Evolutionary conservation across 2,113 vertebrate genomes (phyloP).

Genomic region (Siniperca knerii): DNA sequence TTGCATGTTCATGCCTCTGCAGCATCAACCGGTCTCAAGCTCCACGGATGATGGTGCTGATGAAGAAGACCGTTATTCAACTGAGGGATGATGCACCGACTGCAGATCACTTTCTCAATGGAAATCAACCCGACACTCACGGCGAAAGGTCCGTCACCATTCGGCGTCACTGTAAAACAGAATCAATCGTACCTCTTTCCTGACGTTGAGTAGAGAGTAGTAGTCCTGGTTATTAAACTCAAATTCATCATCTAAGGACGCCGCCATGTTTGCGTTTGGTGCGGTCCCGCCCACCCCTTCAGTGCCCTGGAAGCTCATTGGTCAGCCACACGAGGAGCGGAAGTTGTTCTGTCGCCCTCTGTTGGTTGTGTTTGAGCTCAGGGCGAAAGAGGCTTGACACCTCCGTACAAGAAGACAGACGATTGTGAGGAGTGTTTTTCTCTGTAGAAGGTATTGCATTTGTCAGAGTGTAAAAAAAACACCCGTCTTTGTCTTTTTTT

Average conservation of each 20-base stretch:
- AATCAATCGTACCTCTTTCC: constrained; percentile 88
- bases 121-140: not conserved
- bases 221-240: constrained; percentile 92
- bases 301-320: constrained; percentile 59
- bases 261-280: constrained; percentile 91
- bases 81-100: constrained; percentile 40
- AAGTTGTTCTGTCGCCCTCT: constrained; percentile 48
- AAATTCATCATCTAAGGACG: constrained; percentile 90
- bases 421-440: not conserved
- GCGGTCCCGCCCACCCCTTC: constrained; percentile 73
- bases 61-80: constrained; percentile 30
- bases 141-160: not conserved
- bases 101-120: not conserved
- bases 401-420: not conserved
- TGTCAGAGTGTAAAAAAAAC: not conserved
- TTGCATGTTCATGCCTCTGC: not conserved
- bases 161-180: not conserved
- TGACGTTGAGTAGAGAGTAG: constrained; percentile 93
- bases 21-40: constrained; percentile 36
- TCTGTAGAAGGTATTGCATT: not conserved
- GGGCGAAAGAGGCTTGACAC: not conserved
- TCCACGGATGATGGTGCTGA: constrained; percentile 27
- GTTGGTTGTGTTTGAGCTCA: constrained; percentile 15
- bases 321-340: not conserved
- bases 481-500: not conserved